A percentile compares a stretch with the other conserved stretches of the same genome.
Evolutionary conservation across 1,140 invertebrate genomes (phyloP).

Genomic region (Aleiodes sp.): DNA sequence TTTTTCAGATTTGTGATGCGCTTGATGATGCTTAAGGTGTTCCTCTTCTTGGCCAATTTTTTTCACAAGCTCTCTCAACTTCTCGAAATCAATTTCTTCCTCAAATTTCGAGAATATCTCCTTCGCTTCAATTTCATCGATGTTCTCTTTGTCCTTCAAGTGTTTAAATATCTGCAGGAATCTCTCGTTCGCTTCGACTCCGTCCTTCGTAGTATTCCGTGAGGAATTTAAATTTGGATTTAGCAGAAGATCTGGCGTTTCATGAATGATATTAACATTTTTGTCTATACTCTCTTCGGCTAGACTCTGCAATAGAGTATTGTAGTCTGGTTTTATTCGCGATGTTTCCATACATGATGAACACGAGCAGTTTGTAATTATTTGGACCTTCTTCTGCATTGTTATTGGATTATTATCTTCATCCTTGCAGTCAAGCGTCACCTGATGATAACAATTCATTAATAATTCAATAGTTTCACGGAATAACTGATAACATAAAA

Average conservation of each 20-base stretch:
- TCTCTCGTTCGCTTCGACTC: conserved; percentile 53
- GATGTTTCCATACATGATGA: conserved; percentile 67
- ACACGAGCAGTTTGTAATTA: conserved; percentile 74
- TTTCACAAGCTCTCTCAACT: conserved; percentile 52
- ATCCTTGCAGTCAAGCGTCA: conserved; percentile 69
- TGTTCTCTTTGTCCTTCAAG: conserved; percentile 52
- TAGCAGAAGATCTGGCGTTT: conserved; percentile 59
- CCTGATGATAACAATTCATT: conserved; percentile 55
- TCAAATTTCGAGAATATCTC: conserved; percentile 54
- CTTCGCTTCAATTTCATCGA: conserved; percentile 51
- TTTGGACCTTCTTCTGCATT: conserved; percentile 72
- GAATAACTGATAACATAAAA: neutral
- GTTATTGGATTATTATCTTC: conserved; percentile 66
- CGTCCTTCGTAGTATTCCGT: conserved; percentile 53
- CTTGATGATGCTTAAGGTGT: conserved; percentile 41
- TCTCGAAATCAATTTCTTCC: conserved; percentile 54
- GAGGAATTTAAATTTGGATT: conserved; percentile 58
- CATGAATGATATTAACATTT: conserved; percentile 52
- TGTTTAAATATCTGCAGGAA: conserved; percentile 58
- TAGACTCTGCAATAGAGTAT: conserved; percentile 54
- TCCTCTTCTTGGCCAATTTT: conserved; percentile 49
- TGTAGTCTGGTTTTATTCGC: conserved; percentile 61
- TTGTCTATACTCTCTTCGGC: conserved; percentile 55
- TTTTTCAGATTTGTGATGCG: conserved; percentile 44
- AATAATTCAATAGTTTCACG: too few relatives aligned